These are phyloP conservation scores for Gila robusta DNA, from an alignment of 2,797 vertebrate species.

Conservation along the genomic window DNA sequence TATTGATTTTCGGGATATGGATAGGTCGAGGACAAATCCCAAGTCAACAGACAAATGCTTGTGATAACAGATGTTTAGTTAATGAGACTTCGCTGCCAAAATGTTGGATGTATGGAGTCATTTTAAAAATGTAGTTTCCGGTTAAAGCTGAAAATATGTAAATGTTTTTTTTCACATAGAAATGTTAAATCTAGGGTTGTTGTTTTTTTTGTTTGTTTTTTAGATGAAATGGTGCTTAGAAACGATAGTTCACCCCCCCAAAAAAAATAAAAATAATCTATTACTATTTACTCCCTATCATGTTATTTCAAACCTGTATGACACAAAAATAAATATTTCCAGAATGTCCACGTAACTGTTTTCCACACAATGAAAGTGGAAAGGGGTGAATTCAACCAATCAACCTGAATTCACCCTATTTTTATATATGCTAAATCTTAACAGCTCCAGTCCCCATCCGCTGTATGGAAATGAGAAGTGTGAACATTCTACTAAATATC, in stretches of 20 bases:
- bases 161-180: not conserved
- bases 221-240: not conserved
- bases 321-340: not conserved
- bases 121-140: not conserved
- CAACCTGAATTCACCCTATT: too few relatives aligned
- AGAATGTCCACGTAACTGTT: not conserved
- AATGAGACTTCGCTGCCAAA: conserved; percentile 3
- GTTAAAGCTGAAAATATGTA: not conserved
- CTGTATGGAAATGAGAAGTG: not conserved
- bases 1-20: conserved; percentile 41
- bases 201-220: not conserved
- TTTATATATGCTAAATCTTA: too few relatives aligned
- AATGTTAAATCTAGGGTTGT: too few relatives aligned
- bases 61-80: conserved; percentile 40
- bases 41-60: conserved; percentile 39
- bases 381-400: too few relatives aligned
- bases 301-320: not conserved
- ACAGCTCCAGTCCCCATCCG: not conserved
- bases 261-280: too few relatives aligned
- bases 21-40: conserved; percentile 38
- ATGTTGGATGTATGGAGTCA: not conserved
- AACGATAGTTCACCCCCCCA: too few relatives aligned
- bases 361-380: too few relatives aligned
- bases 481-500: not conserved
- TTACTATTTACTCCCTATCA: too few relatives aligned